Evolutionary conservation across 2,797 vertebrate species (phyloP).

Genomic region (Gouania willdenowi): DNA sequence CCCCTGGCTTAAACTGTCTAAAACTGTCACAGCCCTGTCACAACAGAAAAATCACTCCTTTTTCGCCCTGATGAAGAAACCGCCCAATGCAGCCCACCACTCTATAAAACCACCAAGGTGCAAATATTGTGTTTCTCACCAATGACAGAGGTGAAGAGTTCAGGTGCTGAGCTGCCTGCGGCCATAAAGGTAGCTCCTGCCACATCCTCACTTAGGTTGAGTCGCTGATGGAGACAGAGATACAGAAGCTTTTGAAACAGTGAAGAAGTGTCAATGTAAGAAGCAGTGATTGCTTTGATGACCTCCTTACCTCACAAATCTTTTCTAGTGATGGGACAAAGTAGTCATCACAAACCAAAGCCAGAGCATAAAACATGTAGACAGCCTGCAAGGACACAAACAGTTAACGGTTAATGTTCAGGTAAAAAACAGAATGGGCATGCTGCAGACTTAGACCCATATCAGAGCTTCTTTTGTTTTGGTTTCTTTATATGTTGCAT

Average conservation of each 20-base stretch:
- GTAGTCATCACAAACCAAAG: constrained; percentile 95
- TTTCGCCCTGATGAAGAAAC: no score
- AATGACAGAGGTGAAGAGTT: constrained; percentile 97
- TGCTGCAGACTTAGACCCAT: not conserved
- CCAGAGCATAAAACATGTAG: constrained; percentile 96
- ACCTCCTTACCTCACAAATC: constrained; percentile 89
- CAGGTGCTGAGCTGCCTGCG: constrained; percentile 94
- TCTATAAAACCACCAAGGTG: no score
- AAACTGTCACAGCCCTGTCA: no score
- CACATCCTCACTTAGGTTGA: constrained; percentile 93
- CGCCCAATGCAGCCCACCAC: no score
- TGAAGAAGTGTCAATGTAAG: no score
- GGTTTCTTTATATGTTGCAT: no score
- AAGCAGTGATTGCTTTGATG: no score
- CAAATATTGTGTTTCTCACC: constrained; percentile 78
- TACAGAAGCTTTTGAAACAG: not conserved
- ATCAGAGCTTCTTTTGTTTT: no score
- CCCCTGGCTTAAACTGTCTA: no score
- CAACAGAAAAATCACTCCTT: no score
- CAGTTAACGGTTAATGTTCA: constrained; percentile 1
- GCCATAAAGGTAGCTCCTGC: constrained; percentile 98
- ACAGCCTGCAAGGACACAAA: constrained; percentile 75
- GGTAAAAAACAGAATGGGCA: not conserved
- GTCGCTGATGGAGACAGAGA: constrained; percentile 69
- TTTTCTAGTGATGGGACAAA: constrained; percentile 95